Evolutionary conservation across 2,797 vertebrate genomes (phyloP), one percentile per base, ranked within the genome.

Genomic region (Chelon auratus): DNA sequence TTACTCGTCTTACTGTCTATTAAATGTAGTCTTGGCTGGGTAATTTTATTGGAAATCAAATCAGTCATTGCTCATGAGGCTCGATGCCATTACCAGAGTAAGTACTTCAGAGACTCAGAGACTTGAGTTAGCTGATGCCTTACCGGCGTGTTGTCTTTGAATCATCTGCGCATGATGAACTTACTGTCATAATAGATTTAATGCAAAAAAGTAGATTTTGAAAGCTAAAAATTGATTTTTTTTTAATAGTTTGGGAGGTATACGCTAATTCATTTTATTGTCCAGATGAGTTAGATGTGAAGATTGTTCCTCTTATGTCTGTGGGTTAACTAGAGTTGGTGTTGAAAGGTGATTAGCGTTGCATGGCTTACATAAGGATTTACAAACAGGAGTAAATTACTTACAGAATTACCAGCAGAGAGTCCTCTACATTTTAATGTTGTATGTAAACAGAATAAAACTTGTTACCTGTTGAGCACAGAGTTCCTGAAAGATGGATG

Each of bases 61-160:
- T 48, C 15, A 48, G 55, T 57, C 55, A 57, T 13, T 22, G 22
- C 37, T 64, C 62, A 42, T 17, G 30, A 15, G 9, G 45, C 18
- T 40, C 12, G 13, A 13, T 6, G 42, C 42, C 42, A 43, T 43
- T 15, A 43, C 13, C 5, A 11, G 10, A 17, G 33, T 50, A 30
- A 50, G 45, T 8, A 37, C 18, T 51, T 45, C 60, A 43, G 50
- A 45, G 12, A 12, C 10, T 12, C 12, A n/a, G 60, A 26, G 47
- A 63, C 33, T 40, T 39, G 24, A 12, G 51, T 63, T 51, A 18
- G 39, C 62, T 65, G 39, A 54, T 65, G 51, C 37, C 39, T 30
- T 30, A 65, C 51, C 24, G 42, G 37, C n/a, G 2, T 43, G 17
- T 6, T 43, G 12, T 15, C 62, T 65, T 54, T 65, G 30, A 65